Evolutionary conservation across 2,797 vertebrate species (phyloP).

Genomic region (Poeciliopsis infans): DNA sequence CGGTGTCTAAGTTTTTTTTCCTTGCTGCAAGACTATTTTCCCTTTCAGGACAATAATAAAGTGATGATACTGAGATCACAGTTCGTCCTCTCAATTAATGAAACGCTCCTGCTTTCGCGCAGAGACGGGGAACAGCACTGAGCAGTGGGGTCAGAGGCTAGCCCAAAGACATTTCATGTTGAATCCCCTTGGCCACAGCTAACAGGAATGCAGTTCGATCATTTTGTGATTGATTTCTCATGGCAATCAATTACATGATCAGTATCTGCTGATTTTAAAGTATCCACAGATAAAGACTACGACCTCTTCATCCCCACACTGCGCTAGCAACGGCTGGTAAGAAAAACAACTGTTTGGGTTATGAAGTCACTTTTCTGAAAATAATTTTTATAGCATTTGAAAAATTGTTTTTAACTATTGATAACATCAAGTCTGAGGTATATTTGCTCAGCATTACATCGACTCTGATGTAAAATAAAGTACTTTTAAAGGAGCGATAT

Average conservation of each 20-base stretch:
- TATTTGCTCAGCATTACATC: not conserved
- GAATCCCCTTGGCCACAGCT: no score
- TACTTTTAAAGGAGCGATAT: not conserved
- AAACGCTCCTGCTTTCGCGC: not conserved
- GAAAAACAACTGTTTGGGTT: not conserved
- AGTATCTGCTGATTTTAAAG: no score
- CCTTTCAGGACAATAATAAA: not conserved
- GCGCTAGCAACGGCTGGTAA: not conserved
- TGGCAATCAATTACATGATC: no score
- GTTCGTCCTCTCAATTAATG: not conserved
- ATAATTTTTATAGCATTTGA: no score
- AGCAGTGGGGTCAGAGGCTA: not conserved
- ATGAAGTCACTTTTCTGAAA: not conserved
- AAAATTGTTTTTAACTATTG: no score
- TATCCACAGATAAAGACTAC: not conserved
- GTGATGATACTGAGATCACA: not conserved
- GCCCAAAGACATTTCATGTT: not conserved
- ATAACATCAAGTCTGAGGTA: no score
- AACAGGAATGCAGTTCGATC: no score
- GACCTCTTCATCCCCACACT: not conserved
- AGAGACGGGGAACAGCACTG: not conserved
- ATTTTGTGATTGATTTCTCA: no score
- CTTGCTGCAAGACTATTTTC: not conserved
- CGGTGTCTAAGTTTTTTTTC: not conserved
- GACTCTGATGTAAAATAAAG: not conserved